Conservation (phyloP, 35 echinoderm and acorn worm genomes). For the Apostichopus parvimensis region DNA sequence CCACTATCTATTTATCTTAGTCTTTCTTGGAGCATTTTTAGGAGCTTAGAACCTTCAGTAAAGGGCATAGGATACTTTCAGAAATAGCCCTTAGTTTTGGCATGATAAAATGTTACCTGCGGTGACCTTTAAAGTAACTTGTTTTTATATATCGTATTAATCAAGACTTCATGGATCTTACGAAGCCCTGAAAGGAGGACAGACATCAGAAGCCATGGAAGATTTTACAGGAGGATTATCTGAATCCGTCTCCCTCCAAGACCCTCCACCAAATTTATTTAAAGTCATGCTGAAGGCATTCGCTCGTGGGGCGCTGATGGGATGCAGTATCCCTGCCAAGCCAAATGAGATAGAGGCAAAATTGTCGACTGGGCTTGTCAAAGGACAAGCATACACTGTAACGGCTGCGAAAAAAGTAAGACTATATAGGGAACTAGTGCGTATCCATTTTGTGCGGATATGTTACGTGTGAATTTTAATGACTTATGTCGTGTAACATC, state of each 20-base stretch:
- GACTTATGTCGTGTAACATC: too few species aligned
- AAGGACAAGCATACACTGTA: conserved; percentile 57
- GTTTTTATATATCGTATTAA: not conserved
- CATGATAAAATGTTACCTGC: too few species aligned
- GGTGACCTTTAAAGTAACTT: not conserved
- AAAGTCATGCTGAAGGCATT: conserved; percentile 10
- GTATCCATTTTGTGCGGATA: too few species aligned
- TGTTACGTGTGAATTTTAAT: too few species aligned
- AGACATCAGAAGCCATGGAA: conserved; percentile 50
- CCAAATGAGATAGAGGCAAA: conserved; percentile 48
- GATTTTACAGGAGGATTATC: conserved; percentile 53
- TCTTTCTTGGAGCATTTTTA: too few species aligned
- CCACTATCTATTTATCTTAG: too few species aligned
- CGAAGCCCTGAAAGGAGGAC: conserved; percentile 61
- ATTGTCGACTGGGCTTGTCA: conserved; percentile 31
- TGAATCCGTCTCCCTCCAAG: not conserved
- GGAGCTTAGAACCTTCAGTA: too few species aligned
- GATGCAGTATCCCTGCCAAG: conserved; percentile 51
- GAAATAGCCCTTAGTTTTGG: too few species aligned
- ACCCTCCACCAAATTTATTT: conserved; percentile 49
- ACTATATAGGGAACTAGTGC: too few species aligned
- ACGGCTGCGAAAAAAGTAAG: conserved; percentile 48
- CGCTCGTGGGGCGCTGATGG: conserved; percentile 16
- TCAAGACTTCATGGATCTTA: conserved; percentile 59
- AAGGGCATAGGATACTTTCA: too few species aligned